Conservation (phyloP, 1,140 invertebrate genomes). For the Epicauta chinensis region DNA sequence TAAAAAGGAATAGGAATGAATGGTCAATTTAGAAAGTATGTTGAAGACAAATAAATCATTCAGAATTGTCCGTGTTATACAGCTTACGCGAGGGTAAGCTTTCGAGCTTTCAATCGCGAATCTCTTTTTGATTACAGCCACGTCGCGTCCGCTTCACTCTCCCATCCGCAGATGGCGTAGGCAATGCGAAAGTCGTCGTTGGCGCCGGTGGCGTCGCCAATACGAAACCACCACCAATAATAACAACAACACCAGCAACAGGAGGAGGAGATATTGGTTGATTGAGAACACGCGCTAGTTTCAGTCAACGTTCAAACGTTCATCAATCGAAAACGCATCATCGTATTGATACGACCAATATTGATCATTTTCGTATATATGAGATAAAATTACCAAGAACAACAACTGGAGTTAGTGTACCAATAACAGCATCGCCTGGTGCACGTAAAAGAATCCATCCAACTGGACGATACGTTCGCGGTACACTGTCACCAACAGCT, state of each 20-base stretch:
- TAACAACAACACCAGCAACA: constrained; percentile 7
- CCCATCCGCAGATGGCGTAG: constrained; percentile 30
- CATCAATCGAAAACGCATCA: constrained; percentile 6
- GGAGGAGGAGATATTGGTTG: constrained; percentile 14
- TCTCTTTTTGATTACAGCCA: constrained; percentile 18
- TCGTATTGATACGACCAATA: background rate
- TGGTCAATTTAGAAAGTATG: too few relatives aligned
- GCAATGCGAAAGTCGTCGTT: constrained; percentile 10
- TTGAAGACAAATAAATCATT: too few relatives aligned
- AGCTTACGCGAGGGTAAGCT: too few relatives aligned
- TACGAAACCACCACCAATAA: background rate
- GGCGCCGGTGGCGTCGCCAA: constrained; percentile 17
- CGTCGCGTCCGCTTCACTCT: constrained; percentile 35
- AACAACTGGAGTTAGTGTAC: constrained; percentile 15
- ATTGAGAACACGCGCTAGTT: constrained; percentile 22
- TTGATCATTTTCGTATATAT: too few relatives aligned
- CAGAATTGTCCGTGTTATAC: too few relatives aligned
- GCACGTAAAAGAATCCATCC: constrained; percentile 36
- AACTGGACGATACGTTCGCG: constrained; percentile 38
- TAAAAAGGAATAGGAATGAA: too few relatives aligned
- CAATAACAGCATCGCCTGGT: constrained; percentile 32
- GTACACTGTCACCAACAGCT: constrained; percentile 42
- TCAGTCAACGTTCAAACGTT: constrained; percentile 32
- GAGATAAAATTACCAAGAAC: background rate
- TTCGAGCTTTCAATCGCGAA: background rate